These are phyloP conservation scores for Danio tinwini DNA, from an alignment of 2,797 vertebrate genomes.

Conservation along the genomic window DNA sequence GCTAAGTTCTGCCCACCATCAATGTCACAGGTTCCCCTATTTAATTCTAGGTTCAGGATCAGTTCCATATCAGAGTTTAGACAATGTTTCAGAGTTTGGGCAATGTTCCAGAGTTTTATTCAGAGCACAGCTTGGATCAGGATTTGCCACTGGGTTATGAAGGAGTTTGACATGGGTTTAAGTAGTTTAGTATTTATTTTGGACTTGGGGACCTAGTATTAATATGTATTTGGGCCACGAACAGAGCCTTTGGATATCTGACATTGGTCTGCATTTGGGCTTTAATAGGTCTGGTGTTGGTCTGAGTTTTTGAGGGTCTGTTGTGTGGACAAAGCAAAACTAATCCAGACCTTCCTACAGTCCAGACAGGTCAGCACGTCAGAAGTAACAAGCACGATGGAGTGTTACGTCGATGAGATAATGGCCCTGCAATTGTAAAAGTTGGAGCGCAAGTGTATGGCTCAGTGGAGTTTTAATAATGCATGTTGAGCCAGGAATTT, in stretches of 20 bases:
- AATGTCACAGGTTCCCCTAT: too few relatives aligned
- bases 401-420: slow-evolving; percentile 18
- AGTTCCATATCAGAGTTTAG: too few relatives aligned
- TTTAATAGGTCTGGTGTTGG: background rate
- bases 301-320: background rate
- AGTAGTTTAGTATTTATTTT: too few relatives aligned
- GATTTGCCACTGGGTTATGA: too few relatives aligned
- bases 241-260: background rate
- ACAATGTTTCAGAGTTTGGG: too few relatives aligned
- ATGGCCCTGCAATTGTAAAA: slow-evolving; percentile 19
- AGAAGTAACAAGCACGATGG: slow-evolving; percentile 22
- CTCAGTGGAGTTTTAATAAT: slow-evolving; percentile 33
- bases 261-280: background rate
- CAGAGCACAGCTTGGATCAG: too few relatives aligned
- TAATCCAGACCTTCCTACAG: background rate
- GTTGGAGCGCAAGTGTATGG: background rate
- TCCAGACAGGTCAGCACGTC: background rate
- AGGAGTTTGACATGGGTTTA: too few relatives aligned
- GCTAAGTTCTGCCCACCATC: too few relatives aligned
- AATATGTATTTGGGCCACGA: background rate
- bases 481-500: slow-evolving; percentile 2
- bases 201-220: background rate
- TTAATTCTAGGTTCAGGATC: too few relatives aligned
- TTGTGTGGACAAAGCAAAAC: background rate
- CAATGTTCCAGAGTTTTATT: too few relatives aligned